Evolutionary conservation across 2,113 vertebrate genomes (phyloP), one percentile per base, ranked within the genome.

Genomic region (Nibea albiflora): DNA sequence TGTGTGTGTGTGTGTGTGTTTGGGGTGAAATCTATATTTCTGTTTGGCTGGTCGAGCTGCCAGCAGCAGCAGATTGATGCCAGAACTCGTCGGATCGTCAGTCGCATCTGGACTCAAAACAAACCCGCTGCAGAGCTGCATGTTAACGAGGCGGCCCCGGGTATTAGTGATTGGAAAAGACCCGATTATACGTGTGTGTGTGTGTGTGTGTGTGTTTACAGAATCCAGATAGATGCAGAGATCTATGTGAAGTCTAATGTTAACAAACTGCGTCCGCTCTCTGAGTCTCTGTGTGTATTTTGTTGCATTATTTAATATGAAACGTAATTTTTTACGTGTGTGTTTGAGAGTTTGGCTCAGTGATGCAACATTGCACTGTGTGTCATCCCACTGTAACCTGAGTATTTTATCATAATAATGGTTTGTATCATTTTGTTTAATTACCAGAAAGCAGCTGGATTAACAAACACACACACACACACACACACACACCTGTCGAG

Each of bases 21-120:
- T 71, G 39, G 49, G 66, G 31, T 56, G 66, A 83, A 77, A 87
- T 87, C 82, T 87, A 76, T 90, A 85, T 74, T 81, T 78, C 66
- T 85, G 80, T 89, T 84, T 73, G 72, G 82, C 57, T 17, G 54
- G 42, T 78, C 44, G 46, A 76, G 78, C 64, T 63, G 66, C 72
- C 77, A 82, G 62, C 62, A 46, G 74, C 84, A 66, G 79, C 73
- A 53, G 57, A 79, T 72, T 85, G 82, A 89, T 72, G 60, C 63
- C 77, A 74, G 68, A 42, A 81, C 63, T 50, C n/a, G 2, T 63
- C 67, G 1, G 70, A 77, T 76, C 11, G 22, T 63, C 64, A 4
- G 42, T 19, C 1, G 42, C 50, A 84, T 84, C 64, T 42, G 69
- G 81, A 76, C 47, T 60, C 47, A 44, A 53, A 76, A 63, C 77